Evolutionary conservation across 2,113 vertebrate species (phyloP), one percentile per base, ranked within the genome.

Genomic region (Thalassoma bifasciatum): DNA sequence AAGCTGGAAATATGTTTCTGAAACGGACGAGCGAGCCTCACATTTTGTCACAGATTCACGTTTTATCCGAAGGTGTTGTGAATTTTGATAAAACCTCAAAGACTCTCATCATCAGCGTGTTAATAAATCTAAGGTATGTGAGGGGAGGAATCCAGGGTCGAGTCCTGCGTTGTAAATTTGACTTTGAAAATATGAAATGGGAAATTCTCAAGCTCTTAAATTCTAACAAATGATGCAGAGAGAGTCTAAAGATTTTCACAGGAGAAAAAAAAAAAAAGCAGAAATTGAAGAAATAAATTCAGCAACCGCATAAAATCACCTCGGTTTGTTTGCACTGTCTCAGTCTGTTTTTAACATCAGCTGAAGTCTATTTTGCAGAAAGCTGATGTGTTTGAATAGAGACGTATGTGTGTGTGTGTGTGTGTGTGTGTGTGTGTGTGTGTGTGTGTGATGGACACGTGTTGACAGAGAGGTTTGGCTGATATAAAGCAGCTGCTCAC

Each of bases 381-480:
- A 30, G n/a, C n/a, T n/a, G n/a, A 30, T 30, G 30, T 30, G 3
- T 4, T 30, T 30, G 6, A 30, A 30, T 30, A 30, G 30, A 30
- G 30, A 30, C 6, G 30, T 30, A 6, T 30, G 30, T 30, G 30
- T 30, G 30, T 30, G 30, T 30, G 30, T 30, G 30, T 30, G 30
- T 30, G 30, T 30, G 30, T n/a, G n/a, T n/a, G n/a, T n/a, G n/a
- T n/a, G n/a, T n/a, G n/a, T n/a, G n/a, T n/a, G n/a, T n/a, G n/a
- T n/a, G n/a, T n/a, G n/a, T n/a, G n/a, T 30, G 30, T 30, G 17
- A 46, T 7, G 4, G 44, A 46, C 44, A 46, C 12, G 56, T 56
- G 65, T 44, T 65, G 37, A 52, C 59, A 51, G 51, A n/a, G 40
- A 53, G 59, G 53, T 16, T 30, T 42, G 61, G 40, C 8, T 62